Evolutionary conservation across 2,888 invertebrate species (phyloP), one percentile per base, ranked within the genome.

Genomic region (Cephonodes hylas): DNA sequence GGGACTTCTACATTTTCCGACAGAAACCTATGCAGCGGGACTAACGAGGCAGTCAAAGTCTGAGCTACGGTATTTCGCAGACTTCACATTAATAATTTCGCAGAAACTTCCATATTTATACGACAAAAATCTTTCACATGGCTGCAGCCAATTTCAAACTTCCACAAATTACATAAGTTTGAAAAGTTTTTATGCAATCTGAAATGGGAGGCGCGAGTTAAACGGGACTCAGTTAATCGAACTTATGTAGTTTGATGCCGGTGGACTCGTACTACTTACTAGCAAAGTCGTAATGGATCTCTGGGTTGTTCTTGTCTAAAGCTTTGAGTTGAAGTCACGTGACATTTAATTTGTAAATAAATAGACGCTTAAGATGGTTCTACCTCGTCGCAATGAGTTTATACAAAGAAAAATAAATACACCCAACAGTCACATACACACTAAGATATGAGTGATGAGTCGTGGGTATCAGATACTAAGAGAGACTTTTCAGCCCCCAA

Each of bases 151-250:
- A 42, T 48, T 58, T 56, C 42, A 63, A 58, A 53, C n/a, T 46
- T 64, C 42, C 56, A 53, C 20, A 7, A 27, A 15, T 58, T 60
- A 63, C 65, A 58, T 63, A 66, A 65, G 64, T 59, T 63, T 60
- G 25, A 27, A 15, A 48, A 48, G 48, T 48, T 48, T 48, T 27
- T 48, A 48, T 64, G 62, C 58, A 63, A 70, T 67, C 53, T 63
- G 38, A 68, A 76, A 72, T 68, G 63, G 59, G 59, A 58, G 38
- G 64, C 61, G 58, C 42, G 70, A 73, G 66, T 73, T 75, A 70
- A 76, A 70, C 74, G 72, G 79, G 70, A 66, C 74, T 67, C 65
- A 73, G 71, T 79, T 73, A 68, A 74, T 75, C 65, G 69, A 75
- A 77, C 70, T 76, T 72, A 68, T 70, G 66, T 61, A 73, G 73